Evolutionary conservation across 2,888 invertebrate genomes (phyloP).

Genomic region (Choreutis nemorana): DNA sequence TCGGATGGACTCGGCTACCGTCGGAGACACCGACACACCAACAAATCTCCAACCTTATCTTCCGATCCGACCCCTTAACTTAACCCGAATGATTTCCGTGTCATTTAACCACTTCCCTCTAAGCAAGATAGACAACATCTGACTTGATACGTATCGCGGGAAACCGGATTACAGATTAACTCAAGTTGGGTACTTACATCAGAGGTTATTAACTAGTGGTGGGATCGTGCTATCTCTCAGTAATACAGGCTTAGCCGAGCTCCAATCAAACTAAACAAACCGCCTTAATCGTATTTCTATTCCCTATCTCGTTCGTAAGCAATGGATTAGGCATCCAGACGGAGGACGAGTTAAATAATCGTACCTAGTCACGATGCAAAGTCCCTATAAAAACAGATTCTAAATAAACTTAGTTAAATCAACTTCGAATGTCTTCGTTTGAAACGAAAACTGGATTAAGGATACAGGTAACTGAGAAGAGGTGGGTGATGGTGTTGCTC

Average conservation of each 20-base stretch:
- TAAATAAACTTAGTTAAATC: too few species aligned
- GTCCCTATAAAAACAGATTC: too few species aligned
- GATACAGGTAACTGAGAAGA: too few species aligned
- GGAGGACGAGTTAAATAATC: slow-evolving; percentile 50
- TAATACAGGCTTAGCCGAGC: slow-evolving; percentile 52
- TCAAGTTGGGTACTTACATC: too few species aligned
- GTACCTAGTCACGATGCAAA: too few species aligned
- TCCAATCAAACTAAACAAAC: slow-evolving; percentile 65
- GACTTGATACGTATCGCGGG: slow-evolving; percentile 59
- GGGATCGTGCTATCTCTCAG: slow-evolving; percentile 59
- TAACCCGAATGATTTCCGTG: slow-evolving; percentile 64
- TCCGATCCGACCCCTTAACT: slow-evolving; percentile 55
- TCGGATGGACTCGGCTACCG: too few species aligned
- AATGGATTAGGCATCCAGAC: slow-evolving; percentile 49
- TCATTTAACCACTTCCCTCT: slow-evolving; percentile 59
- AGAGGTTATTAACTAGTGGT: slow-evolving; percentile 61
- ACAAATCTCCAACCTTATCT: slow-evolving; percentile 62
- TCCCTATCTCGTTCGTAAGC: slow-evolving; percentile 51
- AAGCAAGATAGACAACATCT: slow-evolving; percentile 65
- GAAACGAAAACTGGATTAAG: too few species aligned
- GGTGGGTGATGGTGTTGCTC: too few species aligned
- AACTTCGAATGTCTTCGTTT: too few species aligned
- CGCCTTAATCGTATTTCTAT: slow-evolving; percentile 57
- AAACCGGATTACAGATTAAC: slow-evolving; percentile 57
- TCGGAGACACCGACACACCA: too few species aligned